phyloP scores from a whole-genome alignment of 2,113 vertebrate genomes.

The Otolemur garnettii region DNA sequence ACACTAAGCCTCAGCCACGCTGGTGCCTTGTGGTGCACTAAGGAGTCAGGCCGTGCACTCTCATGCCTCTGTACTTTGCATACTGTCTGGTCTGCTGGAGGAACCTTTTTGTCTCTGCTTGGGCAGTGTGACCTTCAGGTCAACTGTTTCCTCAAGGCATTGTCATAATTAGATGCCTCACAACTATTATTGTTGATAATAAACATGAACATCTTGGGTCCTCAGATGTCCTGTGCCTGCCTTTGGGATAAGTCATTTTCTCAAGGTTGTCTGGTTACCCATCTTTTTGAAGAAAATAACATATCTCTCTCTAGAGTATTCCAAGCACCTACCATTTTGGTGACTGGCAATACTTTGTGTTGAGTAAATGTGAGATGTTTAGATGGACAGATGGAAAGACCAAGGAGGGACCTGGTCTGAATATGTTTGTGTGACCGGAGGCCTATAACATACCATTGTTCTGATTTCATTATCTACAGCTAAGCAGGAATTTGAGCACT shows the following conservation, averaged over 20 bases:
- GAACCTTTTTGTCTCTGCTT: not conserved
- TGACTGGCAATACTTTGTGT: not conserved
- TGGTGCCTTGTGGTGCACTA: not conserved
- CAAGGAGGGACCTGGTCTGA: not conserved
- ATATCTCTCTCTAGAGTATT: not conserved
- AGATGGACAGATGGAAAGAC: not conserved
- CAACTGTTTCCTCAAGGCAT: not conserved
- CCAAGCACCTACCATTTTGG: not conserved
- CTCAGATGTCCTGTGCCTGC: not conserved
- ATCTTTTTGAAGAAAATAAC: not conserved
- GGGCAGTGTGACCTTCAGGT: not conserved
- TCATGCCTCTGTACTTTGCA: not conserved
- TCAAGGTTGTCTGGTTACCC: not conserved
- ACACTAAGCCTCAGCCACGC: not conserved
- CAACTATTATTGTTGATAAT: too few species aligned
- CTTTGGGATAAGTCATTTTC: not conserved
- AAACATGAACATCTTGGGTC: not conserved
- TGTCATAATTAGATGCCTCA: not conserved
- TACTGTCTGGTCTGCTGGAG: not conserved
- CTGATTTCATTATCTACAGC: not conserved
- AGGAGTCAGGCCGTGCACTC: accelerated
- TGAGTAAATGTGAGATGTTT: not conserved
- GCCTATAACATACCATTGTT: not conserved
- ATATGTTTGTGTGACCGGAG: not conserved
- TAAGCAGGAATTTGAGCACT: not conserved